A percentile compares a stretch with the other conserved stretches of the same genome.
Evolutionary conservation across 2,113 vertebrate species (phyloP).

Genomic region (Benitochromis conjunctus): DNA sequence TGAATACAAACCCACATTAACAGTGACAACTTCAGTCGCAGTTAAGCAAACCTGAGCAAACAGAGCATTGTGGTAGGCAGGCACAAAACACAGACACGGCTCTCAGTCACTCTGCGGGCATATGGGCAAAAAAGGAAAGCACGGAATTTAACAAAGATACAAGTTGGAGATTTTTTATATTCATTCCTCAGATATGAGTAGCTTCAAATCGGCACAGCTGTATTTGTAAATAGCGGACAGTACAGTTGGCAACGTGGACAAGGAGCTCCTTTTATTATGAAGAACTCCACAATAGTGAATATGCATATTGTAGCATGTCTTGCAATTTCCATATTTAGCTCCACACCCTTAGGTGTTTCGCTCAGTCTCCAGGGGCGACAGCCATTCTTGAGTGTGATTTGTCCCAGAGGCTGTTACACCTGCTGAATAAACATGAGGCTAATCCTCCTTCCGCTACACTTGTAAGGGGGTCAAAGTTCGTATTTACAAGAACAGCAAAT

Average conservation of each 20-base stretch:
- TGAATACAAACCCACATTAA: constrained; percentile 73
- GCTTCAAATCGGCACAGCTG: neutral
- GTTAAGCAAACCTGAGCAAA: constrained; percentile 67
- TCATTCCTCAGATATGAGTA: neutral
- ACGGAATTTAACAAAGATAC: constrained; percentile 6
- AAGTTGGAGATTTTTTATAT: neutral
- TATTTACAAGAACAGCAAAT: constrained; percentile 65
- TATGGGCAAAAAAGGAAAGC: neutral
- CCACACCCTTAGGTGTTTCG: constrained; percentile 57
- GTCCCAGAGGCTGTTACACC: constrained; percentile 62
- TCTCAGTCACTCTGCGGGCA: constrained; percentile 19
- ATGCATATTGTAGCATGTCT: constrained; percentile 60
- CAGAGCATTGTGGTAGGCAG: constrained; percentile 27
- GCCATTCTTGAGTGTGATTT: constrained; percentile 62
- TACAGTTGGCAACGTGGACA: neutral
- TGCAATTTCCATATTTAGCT: constrained; percentile 70
- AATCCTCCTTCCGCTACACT: constrained; percentile 66
- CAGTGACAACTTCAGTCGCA: constrained; percentile 69
- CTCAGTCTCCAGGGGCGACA: constrained; percentile 63
- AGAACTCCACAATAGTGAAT: constrained; percentile 38
- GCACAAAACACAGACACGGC: constrained; percentile 13
- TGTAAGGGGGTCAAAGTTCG: constrained; percentile 65
- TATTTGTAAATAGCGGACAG: constrained; percentile 12
- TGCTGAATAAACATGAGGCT: constrained; percentile 72
- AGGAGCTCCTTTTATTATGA: constrained; percentile 29